phyloP scores from a whole-genome alignment of 2,113 vertebrate species.

The Lutjanus erythropterus region DNA sequence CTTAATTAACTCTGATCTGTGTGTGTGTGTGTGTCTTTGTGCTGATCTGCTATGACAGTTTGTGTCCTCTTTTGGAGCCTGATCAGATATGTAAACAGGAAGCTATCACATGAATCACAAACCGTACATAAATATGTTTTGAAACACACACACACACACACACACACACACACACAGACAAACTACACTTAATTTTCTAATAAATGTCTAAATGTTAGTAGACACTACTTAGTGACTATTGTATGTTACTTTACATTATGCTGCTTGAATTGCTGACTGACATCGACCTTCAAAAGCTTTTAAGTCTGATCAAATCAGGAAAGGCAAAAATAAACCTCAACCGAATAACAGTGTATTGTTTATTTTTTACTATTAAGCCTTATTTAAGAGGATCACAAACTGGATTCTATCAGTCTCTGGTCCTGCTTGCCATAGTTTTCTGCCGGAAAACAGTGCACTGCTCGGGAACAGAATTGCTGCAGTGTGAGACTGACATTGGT shows the following conservation, averaged over 20 bases:
- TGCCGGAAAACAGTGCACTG: too few relatives aligned
- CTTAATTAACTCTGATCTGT: slow-evolving; percentile 25
- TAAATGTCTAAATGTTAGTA: not conserved
- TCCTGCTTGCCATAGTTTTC: too few relatives aligned
- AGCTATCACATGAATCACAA: slow-evolving; percentile 27
- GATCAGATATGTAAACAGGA: slow-evolving; percentile 53
- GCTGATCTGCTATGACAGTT: not conserved
- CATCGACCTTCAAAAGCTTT: too few relatives aligned
- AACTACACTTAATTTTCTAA: not conserved
- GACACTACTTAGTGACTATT: not conserved
- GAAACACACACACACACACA: slow-evolving; percentile 1
- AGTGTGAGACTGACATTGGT: too few relatives aligned
- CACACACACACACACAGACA: not conserved
- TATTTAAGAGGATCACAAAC: too few relatives aligned
- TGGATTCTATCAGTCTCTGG: too few relatives aligned
- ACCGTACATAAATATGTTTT: not conserved
- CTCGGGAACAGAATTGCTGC: too few relatives aligned
- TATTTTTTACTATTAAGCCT: too few relatives aligned
- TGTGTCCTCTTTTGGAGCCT: slow-evolving; percentile 19
- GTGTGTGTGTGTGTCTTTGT: slow-evolving; percentile 9
- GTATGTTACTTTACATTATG: not conserved
- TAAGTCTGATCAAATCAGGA: too few relatives aligned
- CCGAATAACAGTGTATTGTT: too few relatives aligned
- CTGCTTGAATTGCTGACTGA: not conserved
- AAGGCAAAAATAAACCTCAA: too few relatives aligned